Conservation (phyloP, 2,113 vertebrate species). For the Tragelaphus scriptus region DNA sequence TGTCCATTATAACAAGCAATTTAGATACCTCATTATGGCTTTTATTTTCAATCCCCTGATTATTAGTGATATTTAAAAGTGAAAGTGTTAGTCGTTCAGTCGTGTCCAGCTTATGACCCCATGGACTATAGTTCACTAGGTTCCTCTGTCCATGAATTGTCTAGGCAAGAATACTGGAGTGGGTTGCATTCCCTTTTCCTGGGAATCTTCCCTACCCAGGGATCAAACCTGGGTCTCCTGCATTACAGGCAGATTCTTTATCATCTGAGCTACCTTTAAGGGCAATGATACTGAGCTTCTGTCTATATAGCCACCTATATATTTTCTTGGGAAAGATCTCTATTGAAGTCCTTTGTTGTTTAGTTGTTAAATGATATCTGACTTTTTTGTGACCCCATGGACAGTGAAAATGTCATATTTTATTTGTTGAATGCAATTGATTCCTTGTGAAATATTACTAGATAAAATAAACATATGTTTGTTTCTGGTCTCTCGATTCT, state of each 20-base stretch:
- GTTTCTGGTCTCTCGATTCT: not conserved
- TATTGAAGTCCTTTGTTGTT: not conserved
- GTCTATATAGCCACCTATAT: not conserved
- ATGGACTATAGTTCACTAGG: not conserved
- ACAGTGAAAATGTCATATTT: not conserved
- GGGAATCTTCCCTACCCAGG: not conserved
- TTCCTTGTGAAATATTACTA: not conserved
- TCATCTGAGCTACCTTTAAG: not conserved
- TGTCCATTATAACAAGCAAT: not conserved
- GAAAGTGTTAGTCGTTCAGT: not conserved
- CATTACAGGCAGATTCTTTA: not conserved
- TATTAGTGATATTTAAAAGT: not conserved
- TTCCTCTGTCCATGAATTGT: not conserved
- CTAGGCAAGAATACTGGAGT: not conserved
- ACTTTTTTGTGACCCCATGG: not conserved
- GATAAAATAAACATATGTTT: not conserved
- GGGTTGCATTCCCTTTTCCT: not conserved
- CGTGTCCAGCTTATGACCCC: rapidly evolving
- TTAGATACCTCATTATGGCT: not conserved
- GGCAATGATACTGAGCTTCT: not conserved
- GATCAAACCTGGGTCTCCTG: not conserved
- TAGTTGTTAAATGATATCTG: not conserved
- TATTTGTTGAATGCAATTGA: not conserved
- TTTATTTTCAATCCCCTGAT: not conserved
- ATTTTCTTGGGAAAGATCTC: not conserved